Percentiles rank a stretch among this genome's conserved stretches.
Evolutionary conservation across 2,113 vertebrate genomes (phyloP).

Genomic region (Apodemus sylvaticus): DNA sequence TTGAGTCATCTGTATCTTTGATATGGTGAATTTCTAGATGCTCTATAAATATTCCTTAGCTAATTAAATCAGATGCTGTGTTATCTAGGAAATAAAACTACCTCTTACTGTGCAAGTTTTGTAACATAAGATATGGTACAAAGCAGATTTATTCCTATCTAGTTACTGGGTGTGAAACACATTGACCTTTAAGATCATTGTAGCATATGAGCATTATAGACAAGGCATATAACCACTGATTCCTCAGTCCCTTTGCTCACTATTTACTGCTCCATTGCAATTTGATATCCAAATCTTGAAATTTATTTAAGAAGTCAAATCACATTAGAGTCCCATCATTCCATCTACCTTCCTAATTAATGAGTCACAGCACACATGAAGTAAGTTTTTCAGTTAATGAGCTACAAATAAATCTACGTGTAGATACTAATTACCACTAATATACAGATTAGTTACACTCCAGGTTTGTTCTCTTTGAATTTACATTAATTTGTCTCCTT

Average conservation of each 20-base stretch:
- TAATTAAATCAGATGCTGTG: constrained; percentile 42
- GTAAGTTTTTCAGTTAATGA: constrained; percentile 58
- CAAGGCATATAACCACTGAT: not conserved
- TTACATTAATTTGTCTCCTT: constrained; percentile 56
- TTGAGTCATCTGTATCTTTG: not conserved
- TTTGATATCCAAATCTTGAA: constrained; percentile 41
- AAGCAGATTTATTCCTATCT: not conserved
- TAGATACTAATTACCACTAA: constrained; percentile 64
- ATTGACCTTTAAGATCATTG: constrained; percentile 14
- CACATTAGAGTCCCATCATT: constrained; percentile 28
- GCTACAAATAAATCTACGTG: constrained; percentile 48
- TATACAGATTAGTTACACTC: constrained; percentile 56
- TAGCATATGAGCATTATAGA: not conserved
- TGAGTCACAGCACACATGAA: constrained; percentile 51
- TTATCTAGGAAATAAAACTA: not conserved
- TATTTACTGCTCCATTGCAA: constrained; percentile 61
- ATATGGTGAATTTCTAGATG: constrained; percentile 19
- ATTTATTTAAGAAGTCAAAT: constrained; percentile 65
- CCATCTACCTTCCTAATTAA: constrained; percentile 50
- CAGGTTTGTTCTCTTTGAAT: constrained; percentile 38
- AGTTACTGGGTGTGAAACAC: not conserved
- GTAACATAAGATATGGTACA: not conserved
- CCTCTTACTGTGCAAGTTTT: not conserved
- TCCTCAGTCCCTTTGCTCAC: not conserved
- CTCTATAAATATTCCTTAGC: constrained; percentile 7